Conservation (phyloP, 2,797 vertebrate species). For the Acanthurus leucopareius region DNA sequence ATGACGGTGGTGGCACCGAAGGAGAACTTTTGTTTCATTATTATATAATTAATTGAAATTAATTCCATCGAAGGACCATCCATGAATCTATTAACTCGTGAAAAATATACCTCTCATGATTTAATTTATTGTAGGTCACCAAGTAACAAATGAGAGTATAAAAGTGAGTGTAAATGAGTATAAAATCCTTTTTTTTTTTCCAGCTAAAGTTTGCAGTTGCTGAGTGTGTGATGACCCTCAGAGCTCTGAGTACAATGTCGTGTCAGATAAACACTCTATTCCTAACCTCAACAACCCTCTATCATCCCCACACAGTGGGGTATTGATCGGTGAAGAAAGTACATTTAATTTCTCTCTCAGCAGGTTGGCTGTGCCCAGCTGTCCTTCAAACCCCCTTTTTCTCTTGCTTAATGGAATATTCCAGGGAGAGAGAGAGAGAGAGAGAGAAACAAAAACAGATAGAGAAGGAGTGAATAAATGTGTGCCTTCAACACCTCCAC, state of each 20-base stretch:
- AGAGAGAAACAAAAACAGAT: slow-evolving; percentile 1
- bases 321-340: slow-evolving; percentile 73
- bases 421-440: slow-evolving; percentile 10
- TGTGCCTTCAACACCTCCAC: slow-evolving; percentile 36
- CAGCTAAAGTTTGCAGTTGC: slow-evolving; percentile 44
- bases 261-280: slow-evolving; percentile 63
- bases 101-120: slow-evolving; percentile 38
- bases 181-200: slow-evolving; percentile 28
- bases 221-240: slow-evolving; percentile 48
- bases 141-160: slow-evolving; percentile 35
- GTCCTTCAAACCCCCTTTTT: slow-evolving; percentile 59
- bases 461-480: slow-evolving; percentile 1
- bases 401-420: slow-evolving; percentile 65
- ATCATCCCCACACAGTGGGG: slow-evolving; percentile 62
- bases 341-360: slow-evolving; percentile 77
- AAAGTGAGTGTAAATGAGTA: slow-evolving; percentile 33
- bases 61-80: slow-evolving; percentile 14
- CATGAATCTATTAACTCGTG: slow-evolving; percentile 22
- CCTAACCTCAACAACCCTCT: slow-evolving; percentile 60
- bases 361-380: slow-evolving; percentile 60
- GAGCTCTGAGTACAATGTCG: slow-evolving; percentile 61
- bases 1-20: background rate
- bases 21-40: slow-evolving; percentile 26
- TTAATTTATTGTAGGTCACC: slow-evolving; percentile 35
- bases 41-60: slow-evolving; percentile 16